Percentiles rank a stretch among this genome's conserved stretches.
These are phyloP conservation scores for Coregonus suidteri DNA, from an alignment of 2,797 vertebrate species.

Conservation along the genomic window DNA sequence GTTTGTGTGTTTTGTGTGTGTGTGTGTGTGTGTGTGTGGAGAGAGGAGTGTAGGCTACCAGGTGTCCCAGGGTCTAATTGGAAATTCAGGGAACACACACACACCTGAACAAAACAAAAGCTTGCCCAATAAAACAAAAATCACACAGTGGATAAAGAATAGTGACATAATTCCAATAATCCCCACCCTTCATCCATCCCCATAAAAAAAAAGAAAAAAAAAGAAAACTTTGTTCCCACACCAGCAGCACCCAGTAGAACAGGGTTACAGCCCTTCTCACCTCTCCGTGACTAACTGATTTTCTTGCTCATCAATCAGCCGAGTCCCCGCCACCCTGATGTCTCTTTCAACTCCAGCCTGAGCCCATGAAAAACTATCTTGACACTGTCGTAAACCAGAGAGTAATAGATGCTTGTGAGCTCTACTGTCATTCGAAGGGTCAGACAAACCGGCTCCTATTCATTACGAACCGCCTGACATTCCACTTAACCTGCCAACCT, in stretches of 20 bases:
- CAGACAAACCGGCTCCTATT: conserved; percentile 37
- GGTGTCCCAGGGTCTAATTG: background rate
- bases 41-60: background rate
- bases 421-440: conserved; percentile 24
- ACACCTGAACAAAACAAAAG: too few species aligned
- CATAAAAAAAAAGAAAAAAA: too few species aligned
- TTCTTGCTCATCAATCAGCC: conserved; percentile 63
- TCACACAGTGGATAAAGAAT: too few species aligned
- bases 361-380: conserved; percentile 35
- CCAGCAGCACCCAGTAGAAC: conserved; percentile 40
- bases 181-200: background rate
- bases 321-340: conserved; percentile 25
- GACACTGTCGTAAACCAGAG: conserved; percentile 34
- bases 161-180: too few species aligned
- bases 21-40: too few species aligned
- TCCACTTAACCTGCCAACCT: conserved; percentile 42
- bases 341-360: conserved; percentile 38
- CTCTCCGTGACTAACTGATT: conserved; percentile 70
- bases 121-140: too few species aligned
- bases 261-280: conserved; percentile 70
- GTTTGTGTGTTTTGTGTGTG: background rate
- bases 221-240: conserved; percentile 15
- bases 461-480: conserved; percentile 43
- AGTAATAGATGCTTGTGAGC: background rate
- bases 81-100: too few species aligned